These are phyloP conservation scores for Entomobrya proxima DNA, from an alignment of 2,888 invertebrate species.

Conservation along the genomic window DNA sequence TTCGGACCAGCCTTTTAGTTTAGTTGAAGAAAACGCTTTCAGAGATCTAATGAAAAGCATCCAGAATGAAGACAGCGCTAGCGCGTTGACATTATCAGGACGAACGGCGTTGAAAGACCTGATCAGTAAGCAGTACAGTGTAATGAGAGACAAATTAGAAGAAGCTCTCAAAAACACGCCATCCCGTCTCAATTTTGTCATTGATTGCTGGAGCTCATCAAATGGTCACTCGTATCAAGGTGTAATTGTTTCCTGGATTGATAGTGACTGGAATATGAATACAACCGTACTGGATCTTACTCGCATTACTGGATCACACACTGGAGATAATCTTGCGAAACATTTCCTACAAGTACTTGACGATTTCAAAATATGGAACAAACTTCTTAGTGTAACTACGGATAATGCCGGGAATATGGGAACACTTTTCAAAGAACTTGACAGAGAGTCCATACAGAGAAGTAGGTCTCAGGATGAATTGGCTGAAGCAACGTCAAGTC, in stretches of 20 bases:
- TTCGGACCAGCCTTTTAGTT: too few species aligned
- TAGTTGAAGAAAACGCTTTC: too few species aligned
- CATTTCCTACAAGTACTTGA: not conserved
- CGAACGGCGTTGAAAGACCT: too few species aligned
- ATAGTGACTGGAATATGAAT: not conserved
- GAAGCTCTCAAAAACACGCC: too few species aligned
- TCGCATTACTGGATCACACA: slow-evolving; percentile 8
- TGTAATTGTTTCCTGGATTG: not conserved
- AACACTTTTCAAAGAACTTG: not conserved
- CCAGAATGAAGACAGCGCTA: too few species aligned
- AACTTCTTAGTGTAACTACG: slow-evolving; percentile 16
- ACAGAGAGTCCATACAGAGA: not conserved
- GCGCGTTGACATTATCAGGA: too few species aligned
- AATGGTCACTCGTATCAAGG: not conserved
- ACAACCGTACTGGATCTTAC: not conserved
- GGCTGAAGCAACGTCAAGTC: too few species aligned
- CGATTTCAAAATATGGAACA: slow-evolving; percentile 2
- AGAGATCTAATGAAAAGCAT: too few species aligned
- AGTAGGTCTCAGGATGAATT: not conserved
- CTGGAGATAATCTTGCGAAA: slow-evolving; percentile 24
- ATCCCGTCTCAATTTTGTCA: not conserved
- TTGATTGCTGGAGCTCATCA: not conserved
- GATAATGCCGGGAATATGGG: slow-evolving; percentile 45
- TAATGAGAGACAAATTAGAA: too few species aligned
- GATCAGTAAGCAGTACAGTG: too few species aligned